phyloP scores from a whole-genome alignment of 2,797 vertebrate species.

The Rhinophrynus dorsalis region DNA sequence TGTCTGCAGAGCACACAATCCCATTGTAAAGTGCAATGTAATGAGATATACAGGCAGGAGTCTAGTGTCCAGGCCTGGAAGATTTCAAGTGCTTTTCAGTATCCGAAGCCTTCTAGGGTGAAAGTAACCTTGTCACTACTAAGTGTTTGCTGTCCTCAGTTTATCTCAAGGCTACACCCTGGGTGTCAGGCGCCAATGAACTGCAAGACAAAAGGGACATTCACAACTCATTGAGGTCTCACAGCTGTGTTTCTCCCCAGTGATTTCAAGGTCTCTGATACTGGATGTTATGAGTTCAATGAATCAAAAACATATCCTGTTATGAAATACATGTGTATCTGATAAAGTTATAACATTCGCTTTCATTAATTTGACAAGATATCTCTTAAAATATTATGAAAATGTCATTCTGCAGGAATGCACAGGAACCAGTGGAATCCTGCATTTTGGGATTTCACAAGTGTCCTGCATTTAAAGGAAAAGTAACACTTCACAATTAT shows the following conservation, averaged over 20 bases:
- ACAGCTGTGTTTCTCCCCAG: background rate
- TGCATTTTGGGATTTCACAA: too few relatives aligned
- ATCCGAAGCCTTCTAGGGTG: slow-evolving; percentile 9
- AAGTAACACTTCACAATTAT: too few relatives aligned
- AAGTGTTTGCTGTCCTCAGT: slow-evolving; percentile 37
- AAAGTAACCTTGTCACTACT: slow-evolving; percentile 23
- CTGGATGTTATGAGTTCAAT: too few relatives aligned
- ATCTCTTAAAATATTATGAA: too few relatives aligned
- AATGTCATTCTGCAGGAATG: too few relatives aligned
- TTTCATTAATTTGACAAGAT: too few relatives aligned
- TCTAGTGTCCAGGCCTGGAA: slow-evolving; percentile 17
- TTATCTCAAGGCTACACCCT: slow-evolving; percentile 24
- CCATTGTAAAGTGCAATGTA: slow-evolving; percentile 40
- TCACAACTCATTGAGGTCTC: background rate
- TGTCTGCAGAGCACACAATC: slow-evolving; percentile 45
- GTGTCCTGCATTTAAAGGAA: too few relatives aligned
- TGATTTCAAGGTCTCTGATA: background rate
- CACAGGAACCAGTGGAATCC: too few relatives aligned
- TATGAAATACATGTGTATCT: too few relatives aligned
- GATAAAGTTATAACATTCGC: too few relatives aligned
- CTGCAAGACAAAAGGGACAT: slow-evolving; percentile 8
- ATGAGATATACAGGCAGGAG: slow-evolving; percentile 39
- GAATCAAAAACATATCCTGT: too few relatives aligned
- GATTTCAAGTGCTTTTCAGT: slow-evolving; percentile 28
- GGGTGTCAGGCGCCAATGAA: slow-evolving; percentile 17